Base-by-base conservation (phyloP, 2,888 invertebrate species). In the Eilema depressum region DNA sequence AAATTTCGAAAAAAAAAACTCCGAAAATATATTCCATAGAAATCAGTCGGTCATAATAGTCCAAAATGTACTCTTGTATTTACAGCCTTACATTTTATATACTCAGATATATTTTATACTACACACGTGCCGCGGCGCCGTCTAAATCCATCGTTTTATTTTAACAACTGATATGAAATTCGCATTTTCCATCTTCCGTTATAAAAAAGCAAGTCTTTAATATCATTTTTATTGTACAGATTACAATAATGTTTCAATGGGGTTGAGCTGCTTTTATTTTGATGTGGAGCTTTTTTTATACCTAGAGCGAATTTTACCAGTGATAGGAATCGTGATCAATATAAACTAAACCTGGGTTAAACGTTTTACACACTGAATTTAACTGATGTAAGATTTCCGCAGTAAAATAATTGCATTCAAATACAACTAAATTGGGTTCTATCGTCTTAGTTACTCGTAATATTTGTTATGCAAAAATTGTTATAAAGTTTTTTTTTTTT, bases 91-190 rank as follows among this genome's bases (percentile, higher is more conserved):
- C n/a, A 66, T 71, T 71, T 83, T 78, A 83, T 82, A 70, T 72
- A 82, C 77, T 78, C 57, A 53, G 69, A 74, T 81, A 68, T 68
- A 65, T 73, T 73, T 88, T 84, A 86, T 82, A 78, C 71, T 66
- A 69, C 85, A 88, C 90, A 91, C 91, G 90, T 90, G 92, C 77
- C 86, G 62, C 73, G 60, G 72, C 73, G 68, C 80, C 85, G 79
- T 85, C 87, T 83, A 91, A 92, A 93, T 89, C 93, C 91, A 90
- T 91, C 92, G 89, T 91, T 88, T 91, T 89, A 91, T 88, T 93
- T 93, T 94, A 92, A 94, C 92, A 91, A 91, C 92, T 88, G 92
- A 92, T 93, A 95, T 92, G 91, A 93, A 94, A 93, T 85, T 85
- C 90, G 85, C 91, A 86, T 92, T 92, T 93, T 90, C 92, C 92